Evolutionary conservation across 1,140 invertebrate species (phyloP).

Genomic region (Zaprionus davidi): DNA sequence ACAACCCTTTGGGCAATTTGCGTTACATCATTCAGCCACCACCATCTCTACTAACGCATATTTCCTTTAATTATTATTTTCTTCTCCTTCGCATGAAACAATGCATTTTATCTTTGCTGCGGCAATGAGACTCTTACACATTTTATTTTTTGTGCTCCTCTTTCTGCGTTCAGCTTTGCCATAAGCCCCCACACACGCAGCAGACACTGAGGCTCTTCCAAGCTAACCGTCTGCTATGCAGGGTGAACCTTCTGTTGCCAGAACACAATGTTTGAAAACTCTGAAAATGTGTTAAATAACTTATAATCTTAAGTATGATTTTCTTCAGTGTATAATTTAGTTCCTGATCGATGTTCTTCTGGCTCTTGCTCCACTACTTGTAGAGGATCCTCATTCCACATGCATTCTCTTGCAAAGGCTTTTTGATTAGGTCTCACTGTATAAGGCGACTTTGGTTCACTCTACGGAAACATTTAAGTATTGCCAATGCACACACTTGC

Average conservation of each 20-base stretch:
- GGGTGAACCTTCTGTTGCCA: constrained; percentile 43
- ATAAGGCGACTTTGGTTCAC: constrained; percentile 29
- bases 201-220: constrained; percentile 59
- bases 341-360: too few species aligned
- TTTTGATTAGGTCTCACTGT: not conserved
- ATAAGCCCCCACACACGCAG: constrained; percentile 54
- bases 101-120: constrained; percentile 73
- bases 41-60: constrained; percentile 27
- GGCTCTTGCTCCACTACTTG: not conserved
- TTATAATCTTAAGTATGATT: too few species aligned
- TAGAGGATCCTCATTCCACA: not conserved
- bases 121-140: constrained; percentile 65
- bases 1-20: constrained; percentile 57
- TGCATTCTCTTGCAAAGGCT: too few species aligned
- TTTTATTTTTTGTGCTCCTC: constrained; percentile 67
- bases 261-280: too few species aligned
- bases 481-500: constrained; percentile 20
- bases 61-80: constrained; percentile 46
- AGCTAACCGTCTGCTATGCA: constrained; percentile 20
- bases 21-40: constrained; percentile 49
- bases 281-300: too few species aligned
- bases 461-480: constrained; percentile 38
- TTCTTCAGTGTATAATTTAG: too few species aligned
- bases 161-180: constrained; percentile 65
- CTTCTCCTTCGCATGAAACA: constrained; percentile 52